These are phyloP conservation scores for Protodeltote pygarga DNA, from an alignment of 2,888 invertebrate genomes.

Conservation along the genomic window DNA sequence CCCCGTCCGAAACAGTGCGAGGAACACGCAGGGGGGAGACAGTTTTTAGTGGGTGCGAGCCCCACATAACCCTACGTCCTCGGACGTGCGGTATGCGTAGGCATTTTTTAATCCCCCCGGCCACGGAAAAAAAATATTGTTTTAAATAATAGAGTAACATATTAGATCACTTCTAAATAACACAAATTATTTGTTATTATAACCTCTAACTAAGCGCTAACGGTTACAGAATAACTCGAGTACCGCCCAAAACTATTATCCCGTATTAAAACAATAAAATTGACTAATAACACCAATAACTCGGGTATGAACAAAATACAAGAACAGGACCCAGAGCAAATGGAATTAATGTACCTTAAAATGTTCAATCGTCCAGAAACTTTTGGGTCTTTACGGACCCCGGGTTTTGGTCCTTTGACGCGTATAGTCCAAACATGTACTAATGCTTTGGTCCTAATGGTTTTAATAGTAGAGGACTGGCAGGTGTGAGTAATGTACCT, in stretches of 20 bases:
- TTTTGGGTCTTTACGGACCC: constrained; percentile 14
- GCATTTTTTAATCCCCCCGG: too few species aligned
- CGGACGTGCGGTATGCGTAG: too few species aligned
- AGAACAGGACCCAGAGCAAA: constrained; percentile 2
- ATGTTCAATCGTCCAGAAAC: constrained; percentile 24
- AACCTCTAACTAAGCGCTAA: too few species aligned
- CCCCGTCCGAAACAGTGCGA: too few species aligned
- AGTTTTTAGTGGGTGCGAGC: too few species aligned
- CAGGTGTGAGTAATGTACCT: constrained; percentile 6
- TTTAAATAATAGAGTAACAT: too few species aligned
- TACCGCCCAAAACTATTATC: neutral
- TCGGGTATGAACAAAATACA: constrained; percentile 1
- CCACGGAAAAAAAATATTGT: too few species aligned
- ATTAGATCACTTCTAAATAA: too few species aligned
- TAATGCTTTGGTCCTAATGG: neutral
- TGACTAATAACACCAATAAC: constrained; percentile 3
- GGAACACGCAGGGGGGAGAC: too few species aligned
- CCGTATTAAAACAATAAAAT: constrained; percentile 8
- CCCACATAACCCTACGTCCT: too few species aligned
- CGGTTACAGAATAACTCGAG: too few species aligned
- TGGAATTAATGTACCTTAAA: constrained; percentile 29
- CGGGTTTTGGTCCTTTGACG: neutral
- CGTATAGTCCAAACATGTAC: neutral
- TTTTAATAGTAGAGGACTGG: neutral
- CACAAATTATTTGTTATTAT: too few species aligned